Percentiles rank a stretch among this genome's conserved stretches.
These are phyloP conservation scores for Branchipolynoe longqiensis DNA, from an alignment of 2,888 invertebrate species.

Conservation along the genomic window DNA sequence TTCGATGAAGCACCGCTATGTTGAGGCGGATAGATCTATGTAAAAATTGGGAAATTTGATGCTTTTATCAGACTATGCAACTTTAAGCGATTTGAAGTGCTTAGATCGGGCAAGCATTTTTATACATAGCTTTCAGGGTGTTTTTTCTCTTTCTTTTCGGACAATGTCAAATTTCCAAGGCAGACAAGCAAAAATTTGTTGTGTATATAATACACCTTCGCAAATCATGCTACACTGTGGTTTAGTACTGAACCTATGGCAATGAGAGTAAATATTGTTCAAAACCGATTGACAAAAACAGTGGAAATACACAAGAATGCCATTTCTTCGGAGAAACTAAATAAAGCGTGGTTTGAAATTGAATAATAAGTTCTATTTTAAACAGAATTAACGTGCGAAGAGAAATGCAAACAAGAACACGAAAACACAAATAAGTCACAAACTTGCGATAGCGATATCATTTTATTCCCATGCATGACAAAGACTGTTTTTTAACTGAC, in stretches of 20 bases:
- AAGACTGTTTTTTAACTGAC: constrained; percentile 46
- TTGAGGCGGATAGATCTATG: no score
- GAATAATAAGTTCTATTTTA: no score
- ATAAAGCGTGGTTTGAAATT: no score
- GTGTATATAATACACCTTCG: not conserved
- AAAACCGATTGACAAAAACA: not conserved
- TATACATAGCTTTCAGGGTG: not conserved
- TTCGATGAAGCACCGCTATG: no score
- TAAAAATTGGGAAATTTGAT: no score
- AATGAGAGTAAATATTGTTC: not conserved
- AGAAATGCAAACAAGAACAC: not conserved
- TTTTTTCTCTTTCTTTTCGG: not conserved
- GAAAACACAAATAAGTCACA: constrained; percentile 48
- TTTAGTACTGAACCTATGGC: not conserved
- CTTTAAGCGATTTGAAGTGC: no score
- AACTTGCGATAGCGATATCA: constrained; percentile 57
- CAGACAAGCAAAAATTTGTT: not conserved
- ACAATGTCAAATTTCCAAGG: not conserved
- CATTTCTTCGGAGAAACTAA: no score
- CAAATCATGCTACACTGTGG: not conserved
- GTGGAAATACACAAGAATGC: no score
- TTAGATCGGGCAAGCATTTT: not conserved
- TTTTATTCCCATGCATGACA: constrained; percentile 53
- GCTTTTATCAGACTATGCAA: no score
- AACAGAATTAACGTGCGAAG: not conserved